A percentile compares a stretch with the other conserved stretches of the same genome.
phyloP scores from a whole-genome alignment of 1,140 invertebrate genomes.

The Drosophila mayri region DNA sequence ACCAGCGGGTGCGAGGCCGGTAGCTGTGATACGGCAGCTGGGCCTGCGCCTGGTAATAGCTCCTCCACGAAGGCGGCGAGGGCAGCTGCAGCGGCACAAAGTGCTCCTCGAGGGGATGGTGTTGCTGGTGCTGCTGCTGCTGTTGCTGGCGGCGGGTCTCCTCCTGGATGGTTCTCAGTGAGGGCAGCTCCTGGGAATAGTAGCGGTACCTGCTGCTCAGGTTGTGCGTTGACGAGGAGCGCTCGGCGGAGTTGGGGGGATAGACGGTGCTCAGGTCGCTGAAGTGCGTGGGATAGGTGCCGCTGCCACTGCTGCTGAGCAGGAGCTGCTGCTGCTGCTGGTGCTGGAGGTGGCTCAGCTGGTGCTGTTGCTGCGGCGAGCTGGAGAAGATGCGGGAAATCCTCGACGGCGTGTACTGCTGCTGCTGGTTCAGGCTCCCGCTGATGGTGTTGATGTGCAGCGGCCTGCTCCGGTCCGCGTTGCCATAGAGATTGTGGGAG shows the following conservation, averaged over 20 bases:
- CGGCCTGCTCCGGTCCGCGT: constrained; percentile 62
- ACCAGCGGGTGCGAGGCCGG: constrained; percentile 86
- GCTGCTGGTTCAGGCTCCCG: constrained; percentile 51
- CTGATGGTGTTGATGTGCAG: constrained; percentile 81
- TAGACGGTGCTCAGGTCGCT: constrained; percentile 95
- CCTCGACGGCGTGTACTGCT: constrained; percentile 84
- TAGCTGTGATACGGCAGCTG: constrained; percentile 85
- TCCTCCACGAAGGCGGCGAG: constrained; percentile 85
- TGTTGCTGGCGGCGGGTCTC: constrained; percentile 86
- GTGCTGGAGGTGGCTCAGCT: constrained; percentile 38
- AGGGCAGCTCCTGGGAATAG: constrained; percentile 91
- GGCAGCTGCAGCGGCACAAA: constrained; percentile 88
- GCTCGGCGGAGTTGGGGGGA: constrained; percentile 91
- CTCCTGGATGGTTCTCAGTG: constrained; percentile 90
- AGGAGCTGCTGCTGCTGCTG: constrained; percentile 85
- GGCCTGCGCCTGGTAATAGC: constrained; percentile 77
- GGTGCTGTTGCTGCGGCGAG: constrained; percentile 86
- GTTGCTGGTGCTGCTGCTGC: constrained; percentile 40
- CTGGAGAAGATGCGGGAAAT: constrained; percentile 88
- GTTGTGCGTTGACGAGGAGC: constrained; percentile 89
- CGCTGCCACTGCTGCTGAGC: constrained; percentile 28
- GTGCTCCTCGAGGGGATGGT: constrained; percentile 70
- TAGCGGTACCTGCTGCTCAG: constrained; percentile 87
- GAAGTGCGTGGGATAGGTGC: constrained; percentile 88
- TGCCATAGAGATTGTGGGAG: constrained; percentile 63